phyloP scores from a whole-genome alignment of 1,140 invertebrate genomes.

The Thereuonema tuberculata region DNA sequence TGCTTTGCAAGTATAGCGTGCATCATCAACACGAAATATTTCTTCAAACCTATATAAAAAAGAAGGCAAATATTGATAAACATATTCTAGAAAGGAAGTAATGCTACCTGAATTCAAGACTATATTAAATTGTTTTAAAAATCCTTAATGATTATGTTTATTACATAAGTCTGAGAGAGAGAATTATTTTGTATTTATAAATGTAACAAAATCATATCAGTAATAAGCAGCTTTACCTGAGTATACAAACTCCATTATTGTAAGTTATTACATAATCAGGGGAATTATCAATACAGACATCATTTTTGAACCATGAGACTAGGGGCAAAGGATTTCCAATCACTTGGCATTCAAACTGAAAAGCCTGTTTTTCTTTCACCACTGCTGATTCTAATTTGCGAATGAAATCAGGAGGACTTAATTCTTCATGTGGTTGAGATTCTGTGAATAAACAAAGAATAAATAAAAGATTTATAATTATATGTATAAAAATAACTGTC shows the following conservation, averaged over 20 bases:
- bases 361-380: conserved; percentile 47
- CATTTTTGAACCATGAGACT: conserved; percentile 65
- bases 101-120: too few relatives aligned
- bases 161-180: too few relatives aligned
- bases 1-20: conserved; percentile 41
- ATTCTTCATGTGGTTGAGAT: conserved; percentile 45
- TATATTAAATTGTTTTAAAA: too few relatives aligned
- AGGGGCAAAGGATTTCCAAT: conserved; percentile 49
- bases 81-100: neutral
- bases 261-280: conserved; percentile 46
- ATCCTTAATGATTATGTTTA: too few relatives aligned
- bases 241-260: conserved; percentile 34
- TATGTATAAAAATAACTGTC: too few relatives aligned
- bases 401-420: conserved; percentile 47
- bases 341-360: conserved; percentile 42
- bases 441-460: conserved; percentile 33
- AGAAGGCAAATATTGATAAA: conserved; percentile 2
- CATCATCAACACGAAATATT: conserved; percentile 42
- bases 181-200: too few relatives aligned
- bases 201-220: too few relatives aligned
- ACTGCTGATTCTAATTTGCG: conserved; percentile 44
- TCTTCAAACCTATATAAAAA: conserved; percentile 39
- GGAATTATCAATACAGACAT: conserved; percentile 52
- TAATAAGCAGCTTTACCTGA: conserved; percentile 6
- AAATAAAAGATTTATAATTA: too few relatives aligned